Evolutionary conservation across 2,113 vertebrate genomes (phyloP), one percentile per base, ranked within the genome.

Genomic region (Microtus pennsylvanicus): DNA sequence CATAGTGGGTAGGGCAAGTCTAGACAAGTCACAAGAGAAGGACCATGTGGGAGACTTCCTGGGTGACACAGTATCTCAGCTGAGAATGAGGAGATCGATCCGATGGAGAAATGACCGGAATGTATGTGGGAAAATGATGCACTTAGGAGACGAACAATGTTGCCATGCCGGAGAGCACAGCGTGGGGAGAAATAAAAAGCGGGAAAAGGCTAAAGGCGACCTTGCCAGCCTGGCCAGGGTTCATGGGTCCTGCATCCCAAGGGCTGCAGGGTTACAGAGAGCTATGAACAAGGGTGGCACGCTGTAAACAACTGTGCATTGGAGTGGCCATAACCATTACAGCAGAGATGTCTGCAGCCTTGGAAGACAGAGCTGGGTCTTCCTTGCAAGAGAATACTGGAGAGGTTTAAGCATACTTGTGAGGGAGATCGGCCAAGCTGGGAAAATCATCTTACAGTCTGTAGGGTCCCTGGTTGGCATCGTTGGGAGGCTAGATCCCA

Each of bases 401-500:
- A 45, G 67, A 12, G n/a, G 38, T 3, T 7, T 1, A 26, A 42
- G 87, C 19, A 1, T 78, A 89, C 80, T 61, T 61, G 42, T 50
- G 24, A 77, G 45, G 69, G 7, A 74, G 52, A 12, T 42, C n/a
- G 42, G 35, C 52, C 87, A 83, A 74, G 91, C 35, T 52, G 33
- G 65, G 81, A 26, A 83, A 26, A 83, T 61, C 3, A 7, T 50
- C 78, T 89, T 92, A 72, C 5, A 26, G 72, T 61, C 12, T 21
- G 24, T 9, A 35, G 30, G 58, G 88, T 7, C 67, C 69, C 22
- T 17, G n/a, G 88, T 58, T 3, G 35, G 33, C 45, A 5, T 45
- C 83, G 74, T 35, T 58, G 28, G 65, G 91, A 90, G 30, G 45
- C 65, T 82, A 33, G 76, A 42, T 92, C 67, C 97, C 98, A 91